These are phyloP conservation scores for Gnatocerus cornutus DNA, from an alignment of 2,888 invertebrate genomes.

Conservation along the genomic window DNA sequence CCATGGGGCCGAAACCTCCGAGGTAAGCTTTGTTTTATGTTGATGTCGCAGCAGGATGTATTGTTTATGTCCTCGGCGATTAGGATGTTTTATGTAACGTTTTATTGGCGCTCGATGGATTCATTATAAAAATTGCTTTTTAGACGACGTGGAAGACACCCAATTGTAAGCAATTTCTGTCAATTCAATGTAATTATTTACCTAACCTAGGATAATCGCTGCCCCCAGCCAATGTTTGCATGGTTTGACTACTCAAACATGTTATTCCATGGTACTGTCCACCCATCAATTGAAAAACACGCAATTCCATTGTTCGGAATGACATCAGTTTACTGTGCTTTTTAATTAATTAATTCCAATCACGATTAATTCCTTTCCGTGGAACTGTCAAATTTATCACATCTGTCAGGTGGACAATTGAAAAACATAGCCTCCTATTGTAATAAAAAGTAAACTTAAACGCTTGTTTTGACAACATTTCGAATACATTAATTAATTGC, in stretches of 20 bases:
- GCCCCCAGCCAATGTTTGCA: not conserved
- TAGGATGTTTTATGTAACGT: conserved; percentile 36
- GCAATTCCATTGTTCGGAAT: not conserved
- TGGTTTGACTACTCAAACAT: not conserved
- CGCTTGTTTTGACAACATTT: too few species aligned
- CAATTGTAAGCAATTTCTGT: conserved; percentile 29
- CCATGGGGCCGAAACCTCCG: conserved; percentile 72
- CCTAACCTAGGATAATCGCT: not conserved
- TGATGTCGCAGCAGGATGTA: conserved; percentile 34
- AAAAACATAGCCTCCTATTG: too few species aligned
- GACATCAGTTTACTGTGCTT: not conserved
- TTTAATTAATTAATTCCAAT: too few species aligned
- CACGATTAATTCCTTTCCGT: too few species aligned
- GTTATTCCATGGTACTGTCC: too few species aligned
- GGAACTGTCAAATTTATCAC: too few species aligned
- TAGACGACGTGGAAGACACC: conserved; percentile 25
- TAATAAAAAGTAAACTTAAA: too few species aligned
- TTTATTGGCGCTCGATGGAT: conserved; percentile 20
- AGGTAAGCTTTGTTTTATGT: conserved; percentile 68
- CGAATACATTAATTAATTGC: too few species aligned
- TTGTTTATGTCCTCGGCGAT: conserved; percentile 42
- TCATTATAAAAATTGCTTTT: conserved; percentile 19
- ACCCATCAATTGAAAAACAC: not conserved
- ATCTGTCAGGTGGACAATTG: too few species aligned
- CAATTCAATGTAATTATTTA: not conserved